Evolutionary conservation across 2,888 invertebrate species (phyloP), one percentile per base, ranked within the genome.

Genomic region (Ormyrus thymus): DNA sequence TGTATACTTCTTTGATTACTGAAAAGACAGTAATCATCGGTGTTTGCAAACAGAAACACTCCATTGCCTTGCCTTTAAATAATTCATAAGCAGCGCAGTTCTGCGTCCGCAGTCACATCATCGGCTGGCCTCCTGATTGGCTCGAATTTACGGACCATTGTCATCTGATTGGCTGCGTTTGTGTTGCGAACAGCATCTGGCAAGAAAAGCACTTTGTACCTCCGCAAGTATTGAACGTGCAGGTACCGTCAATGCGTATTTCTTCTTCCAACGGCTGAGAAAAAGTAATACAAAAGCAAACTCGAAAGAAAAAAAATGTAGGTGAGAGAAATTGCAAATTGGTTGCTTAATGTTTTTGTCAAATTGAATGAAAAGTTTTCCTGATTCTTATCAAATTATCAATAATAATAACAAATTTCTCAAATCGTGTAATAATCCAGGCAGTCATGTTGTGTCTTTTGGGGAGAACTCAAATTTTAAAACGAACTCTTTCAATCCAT

Each of bases 121-220:
- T 85, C 84, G 61, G 29, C 51, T 13, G 13, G 45, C 69, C 61
- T 64, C 82, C 85, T 88, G 88, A 89, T 89, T 89, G 89, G 87
- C 85, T 86, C 84, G 84, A 88, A 89, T 89, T 89, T 89, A 88
- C 87, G 87, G 86, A 83, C 88, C 86, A 89, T 89, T 89, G 89
- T 89, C 86, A 84, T 84, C 87, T 88, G 89, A 89, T 89, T 89
- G 89, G 86, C 87, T 85, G 84, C 85, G 86, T 85, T 89, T 88
- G 88, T 88, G 87, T 86, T 85, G 84, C 83, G 84, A 83, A 84
- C 85, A 84, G 83, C 83, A 83, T 83, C 83, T 58, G 83, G 84
- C 84, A 85, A 86, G 85, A 86, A 86, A 86, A 86, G 85, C 82
- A 85, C 86, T 86, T 87, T 85, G 86, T 86, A 83, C 84, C 83